Percentiles rank a stretch among this genome's conserved stretches.
phyloP scores from a whole-genome alignment of 2,113 vertebrate species.

The Ictalurus furcatus region DNA sequence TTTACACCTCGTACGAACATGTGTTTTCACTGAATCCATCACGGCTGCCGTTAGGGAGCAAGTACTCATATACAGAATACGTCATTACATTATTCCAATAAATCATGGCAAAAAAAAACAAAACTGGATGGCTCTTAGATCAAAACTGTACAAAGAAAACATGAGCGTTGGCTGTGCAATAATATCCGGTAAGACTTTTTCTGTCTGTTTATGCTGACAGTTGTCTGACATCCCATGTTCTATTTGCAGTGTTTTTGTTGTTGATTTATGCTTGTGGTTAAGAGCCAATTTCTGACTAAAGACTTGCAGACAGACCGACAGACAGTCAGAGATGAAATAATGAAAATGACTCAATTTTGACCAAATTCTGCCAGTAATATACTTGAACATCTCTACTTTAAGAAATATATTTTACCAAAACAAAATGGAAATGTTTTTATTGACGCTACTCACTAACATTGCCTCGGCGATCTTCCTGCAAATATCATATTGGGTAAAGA shows the following conservation, averaged over 20 bases:
- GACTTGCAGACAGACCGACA: neutral
- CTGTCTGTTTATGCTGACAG: neutral
- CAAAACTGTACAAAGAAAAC: neutral
- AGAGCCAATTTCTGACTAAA: neutral
- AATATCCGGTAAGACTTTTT: neutral
- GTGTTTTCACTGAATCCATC: slow-evolving; percentile 19
- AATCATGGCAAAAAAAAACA: neutral
- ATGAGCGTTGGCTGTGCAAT: neutral
- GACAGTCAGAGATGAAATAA: neutral
- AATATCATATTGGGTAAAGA: neutral
- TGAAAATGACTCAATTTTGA: neutral
- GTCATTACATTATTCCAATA: neutral
- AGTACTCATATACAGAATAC: neutral
- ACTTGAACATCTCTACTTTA: neutral
- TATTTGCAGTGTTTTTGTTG: neutral
- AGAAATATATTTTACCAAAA: neutral
- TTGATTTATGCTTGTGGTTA: neutral
- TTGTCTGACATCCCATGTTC: neutral
- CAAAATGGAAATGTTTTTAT: neutral
- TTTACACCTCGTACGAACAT: slow-evolving; percentile 22
- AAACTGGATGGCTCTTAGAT: neutral
- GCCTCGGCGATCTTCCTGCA: neutral
- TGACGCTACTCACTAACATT: neutral
- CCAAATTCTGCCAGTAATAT: neutral
- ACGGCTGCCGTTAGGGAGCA: neutral